Evolutionary conservation across 2,797 vertebrate genomes (phyloP).

Genomic region (Chanos chanos): DNA sequence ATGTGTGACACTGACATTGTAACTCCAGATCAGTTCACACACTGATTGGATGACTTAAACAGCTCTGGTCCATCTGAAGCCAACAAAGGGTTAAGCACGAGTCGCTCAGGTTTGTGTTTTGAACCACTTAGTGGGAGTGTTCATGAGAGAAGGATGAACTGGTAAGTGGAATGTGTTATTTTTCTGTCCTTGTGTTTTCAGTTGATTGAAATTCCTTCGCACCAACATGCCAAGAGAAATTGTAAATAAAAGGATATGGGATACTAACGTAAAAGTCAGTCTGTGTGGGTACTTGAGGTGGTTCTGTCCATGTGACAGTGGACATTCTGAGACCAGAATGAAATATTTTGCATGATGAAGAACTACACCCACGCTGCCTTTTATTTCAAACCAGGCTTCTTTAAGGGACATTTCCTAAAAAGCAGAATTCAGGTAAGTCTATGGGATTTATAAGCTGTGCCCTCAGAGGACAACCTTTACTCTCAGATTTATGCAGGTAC

Average conservation of each 20-base stretch:
- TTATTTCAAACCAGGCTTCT: too few species aligned
- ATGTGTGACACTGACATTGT: neutral
- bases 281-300: neutral
- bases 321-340: too few species aligned
- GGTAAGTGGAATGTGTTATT: conserved; percentile 25
- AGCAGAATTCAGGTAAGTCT: too few species aligned
- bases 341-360: too few species aligned
- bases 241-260: conserved; percentile 50
- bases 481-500: too few species aligned
- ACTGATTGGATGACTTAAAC: conserved; percentile 2
- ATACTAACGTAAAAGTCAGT: conserved; percentile 9
- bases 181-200: conserved; percentile 32
- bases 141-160: neutral
- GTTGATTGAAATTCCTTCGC: conserved; percentile 40
- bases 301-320: too few species aligned
- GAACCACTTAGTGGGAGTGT: conserved; percentile 1
- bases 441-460: too few species aligned
- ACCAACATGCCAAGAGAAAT: conserved; percentile 38
- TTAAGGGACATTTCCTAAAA: too few species aligned
- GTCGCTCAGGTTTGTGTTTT: conserved; percentile 16
- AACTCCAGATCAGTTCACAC: neutral
- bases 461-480: too few species aligned
- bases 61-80: too few species aligned
- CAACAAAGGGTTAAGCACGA: neutral
- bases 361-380: too few species aligned